These are phyloP conservation scores for Syncerus caffer DNA, from an alignment of 2,797 vertebrate species.

Conservation along the genomic window DNA sequence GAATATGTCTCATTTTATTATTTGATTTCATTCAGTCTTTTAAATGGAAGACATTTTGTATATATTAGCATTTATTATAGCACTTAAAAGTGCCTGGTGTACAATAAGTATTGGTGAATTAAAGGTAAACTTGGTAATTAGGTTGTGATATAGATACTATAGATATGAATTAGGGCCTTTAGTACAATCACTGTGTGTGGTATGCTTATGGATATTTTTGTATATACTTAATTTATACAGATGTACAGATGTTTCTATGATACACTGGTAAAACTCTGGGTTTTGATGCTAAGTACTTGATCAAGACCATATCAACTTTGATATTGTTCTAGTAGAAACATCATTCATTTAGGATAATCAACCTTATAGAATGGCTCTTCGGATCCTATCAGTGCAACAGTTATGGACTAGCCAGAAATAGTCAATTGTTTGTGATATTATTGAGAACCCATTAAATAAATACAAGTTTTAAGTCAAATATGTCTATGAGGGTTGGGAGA, in stretches of 20 bases:
- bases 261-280: neutral
- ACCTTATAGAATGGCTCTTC: neutral
- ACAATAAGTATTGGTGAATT: neutral
- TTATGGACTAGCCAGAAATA: neutral
- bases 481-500: neutral
- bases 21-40: neutral
- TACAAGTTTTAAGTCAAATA: neutral
- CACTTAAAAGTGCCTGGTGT: neutral
- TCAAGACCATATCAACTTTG: neutral
- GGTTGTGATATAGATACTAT: neutral
- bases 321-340: neutral
- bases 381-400: neutral
- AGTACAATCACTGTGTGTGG: neutral
- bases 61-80: neutral
- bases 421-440: neutral
- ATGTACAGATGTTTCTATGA: neutral
- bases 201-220: neutral
- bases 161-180: neutral
- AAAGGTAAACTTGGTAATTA: neutral
- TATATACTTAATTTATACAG: neutral
- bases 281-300: neutral
- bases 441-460: neutral
- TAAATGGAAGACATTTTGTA: neutral
- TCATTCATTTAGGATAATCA: neutral
- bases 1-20: neutral